Base-by-base conservation (phyloP, 2,113 vertebrate species). In the Lepidothrix coronata region DNA sequence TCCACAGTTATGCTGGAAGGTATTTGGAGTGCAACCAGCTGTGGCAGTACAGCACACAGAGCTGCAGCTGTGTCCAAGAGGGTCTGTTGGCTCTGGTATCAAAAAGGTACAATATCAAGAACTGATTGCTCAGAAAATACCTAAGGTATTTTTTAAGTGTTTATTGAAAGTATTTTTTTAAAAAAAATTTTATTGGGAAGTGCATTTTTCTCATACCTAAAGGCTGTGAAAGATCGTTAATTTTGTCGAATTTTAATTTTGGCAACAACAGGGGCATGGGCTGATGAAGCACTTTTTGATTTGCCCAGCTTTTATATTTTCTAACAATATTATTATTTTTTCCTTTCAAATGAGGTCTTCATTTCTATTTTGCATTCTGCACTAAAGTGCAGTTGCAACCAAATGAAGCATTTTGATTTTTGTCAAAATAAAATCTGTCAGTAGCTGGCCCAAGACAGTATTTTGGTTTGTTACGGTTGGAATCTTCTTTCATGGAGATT, bases 341-440 rank as follows among this genome's bases (percentile, higher is more conserved):
- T 90, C 37, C 20, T 95, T 88, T 78, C 62, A 49, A 57, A 73
- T 33, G 10, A 76, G 37, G 10, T 28, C 25, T 90, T 83, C 1
- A 0, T 77, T 92, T 75, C 58, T 84, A 30, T 57, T 94, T 83
- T 80, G 41, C 80, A 76, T 88, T 90, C 94, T 51, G 15, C 25
- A 17, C 33, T 49, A 41, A 91, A 79, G 31, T 65, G 46, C 44
- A 78, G 48, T 90, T 66, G 63, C 63, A 85, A 76, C n/a, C 63
- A 94, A 94, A 92, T 70, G 59, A 94, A 92, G 52, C 59, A 70
- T 88, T 95, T 96, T 88, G 57, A 85, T 75, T 94, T 97, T 94
- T 93, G 67, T 88, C 75, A 95, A 94, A 96, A 81, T 91, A 76
- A 90, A 92, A 83, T 86, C 92, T 93, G 91, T 93, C 85, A 87